A percentile compares a stretch with the other conserved stretches of the same genome.
phyloP scores from a whole-genome alignment of 2,113 vertebrate genomes.

The Cisticola juncidis region DNA sequence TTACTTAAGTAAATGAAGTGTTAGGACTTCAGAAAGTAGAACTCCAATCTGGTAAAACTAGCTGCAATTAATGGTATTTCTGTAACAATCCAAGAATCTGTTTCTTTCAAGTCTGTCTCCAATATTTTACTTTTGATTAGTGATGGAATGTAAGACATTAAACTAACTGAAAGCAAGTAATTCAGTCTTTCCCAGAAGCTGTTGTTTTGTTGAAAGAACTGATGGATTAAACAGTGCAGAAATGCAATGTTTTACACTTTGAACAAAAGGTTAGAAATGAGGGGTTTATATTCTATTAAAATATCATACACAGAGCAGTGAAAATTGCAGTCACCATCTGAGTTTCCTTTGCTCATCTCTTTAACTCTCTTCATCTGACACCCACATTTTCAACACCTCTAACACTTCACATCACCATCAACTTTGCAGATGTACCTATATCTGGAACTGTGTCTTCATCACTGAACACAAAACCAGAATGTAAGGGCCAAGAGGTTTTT shows the following conservation, averaged over 20 bases:
- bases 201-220: not conserved
- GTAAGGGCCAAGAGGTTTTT: not conserved
- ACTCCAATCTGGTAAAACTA: not conserved
- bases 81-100: not conserved
- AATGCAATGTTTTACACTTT: not conserved
- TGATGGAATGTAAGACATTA: not conserved
- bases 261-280: not conserved
- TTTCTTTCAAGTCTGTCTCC: not conserved
- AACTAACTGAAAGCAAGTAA: not conserved
- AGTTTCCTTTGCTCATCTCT: not conserved
- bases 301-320: not conserved
- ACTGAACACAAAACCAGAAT: not conserved
- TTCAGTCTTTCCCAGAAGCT: not conserved
- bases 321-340: not conserved
- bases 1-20: not conserved
- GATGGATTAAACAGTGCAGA: not conserved
- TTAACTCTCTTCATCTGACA: not conserved
- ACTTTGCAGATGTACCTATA: slow-evolving; percentile 6
- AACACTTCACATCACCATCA: not conserved
- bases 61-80: not conserved
- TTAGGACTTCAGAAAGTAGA: not conserved
- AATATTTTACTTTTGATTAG: not conserved
- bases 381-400: slow-evolving; percentile 40
- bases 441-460: not conserved
- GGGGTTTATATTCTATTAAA: not conserved